Conservation (phyloP, 2,797 vertebrate species). For the Peromyscus nudipes region DNA sequence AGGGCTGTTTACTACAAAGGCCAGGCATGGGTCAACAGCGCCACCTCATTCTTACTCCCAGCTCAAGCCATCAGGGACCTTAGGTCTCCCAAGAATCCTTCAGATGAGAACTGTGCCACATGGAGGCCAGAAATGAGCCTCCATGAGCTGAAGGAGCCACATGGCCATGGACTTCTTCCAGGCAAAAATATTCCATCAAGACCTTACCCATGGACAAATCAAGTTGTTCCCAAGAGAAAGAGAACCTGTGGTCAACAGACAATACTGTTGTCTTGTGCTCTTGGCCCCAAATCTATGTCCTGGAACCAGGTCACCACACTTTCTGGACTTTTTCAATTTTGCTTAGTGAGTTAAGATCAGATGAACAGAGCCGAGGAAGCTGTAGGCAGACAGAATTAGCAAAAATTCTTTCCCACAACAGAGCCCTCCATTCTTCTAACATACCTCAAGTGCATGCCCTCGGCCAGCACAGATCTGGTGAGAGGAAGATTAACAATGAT, state of each 20-base stretch:
- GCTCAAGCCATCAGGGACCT: background rate
- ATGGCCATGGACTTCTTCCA: background rate
- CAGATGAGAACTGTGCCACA: background rate
- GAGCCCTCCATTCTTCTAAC: constrained; percentile 77
- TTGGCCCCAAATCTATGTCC: background rate
- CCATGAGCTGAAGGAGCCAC: background rate
- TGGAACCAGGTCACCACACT: background rate
- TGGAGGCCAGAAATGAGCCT: background rate
- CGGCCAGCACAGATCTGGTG: constrained; percentile 74
- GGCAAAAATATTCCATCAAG: background rate
- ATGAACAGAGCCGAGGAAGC: constrained; percentile 75
- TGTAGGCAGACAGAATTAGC: constrained; percentile 79
- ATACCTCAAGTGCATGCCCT: constrained; percentile 84
- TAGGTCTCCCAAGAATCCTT: background rate
- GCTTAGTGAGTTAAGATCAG: constrained; percentile 56
- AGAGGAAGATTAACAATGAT: constrained; percentile 84
- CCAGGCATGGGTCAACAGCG: background rate
- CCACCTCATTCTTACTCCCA: background rate
- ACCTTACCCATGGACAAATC: background rate
- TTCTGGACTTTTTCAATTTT: constrained; percentile 13
- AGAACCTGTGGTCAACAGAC: background rate
- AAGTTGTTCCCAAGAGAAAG: constrained; percentile 9
- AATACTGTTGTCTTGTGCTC: background rate
- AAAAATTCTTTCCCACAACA: constrained; percentile 77
- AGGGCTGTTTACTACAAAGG: background rate